These are phyloP conservation scores for Halisarca cf. caerulea DNA, from an alignment of 37 sponge, comb jelly and placozoan genomes.

Conservation along the genomic window DNA sequence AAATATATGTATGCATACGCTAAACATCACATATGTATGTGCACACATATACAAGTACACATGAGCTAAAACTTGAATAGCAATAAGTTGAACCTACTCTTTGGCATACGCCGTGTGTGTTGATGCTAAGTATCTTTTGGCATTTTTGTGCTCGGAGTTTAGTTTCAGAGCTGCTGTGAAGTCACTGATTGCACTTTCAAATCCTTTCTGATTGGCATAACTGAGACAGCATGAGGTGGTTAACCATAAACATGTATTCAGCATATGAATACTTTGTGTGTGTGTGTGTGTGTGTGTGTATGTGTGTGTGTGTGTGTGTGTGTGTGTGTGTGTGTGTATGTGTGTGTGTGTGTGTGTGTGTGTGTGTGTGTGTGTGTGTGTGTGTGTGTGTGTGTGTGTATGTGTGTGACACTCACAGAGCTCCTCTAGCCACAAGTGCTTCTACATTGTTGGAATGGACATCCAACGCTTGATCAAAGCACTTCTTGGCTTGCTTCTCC, in stretches of 20 bases:
- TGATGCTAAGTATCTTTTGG: constrained; percentile 68
- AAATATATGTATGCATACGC: too few species aligned
- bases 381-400: constrained; percentile 23
- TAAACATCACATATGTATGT: too few species aligned
- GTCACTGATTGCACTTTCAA: constrained; percentile 54
- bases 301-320: constrained; percentile 28
- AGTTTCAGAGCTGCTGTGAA: constrained; percentile 62
- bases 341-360: constrained; percentile 25
- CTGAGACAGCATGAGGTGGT: constrained; percentile 20
- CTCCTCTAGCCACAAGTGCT: constrained; percentile 81
- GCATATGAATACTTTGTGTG: too few species aligned
- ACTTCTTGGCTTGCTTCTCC: constrained; percentile 47
- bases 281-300: constrained; percentile 16
- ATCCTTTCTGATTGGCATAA: constrained; percentile 57
- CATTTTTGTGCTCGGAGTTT: constrained; percentile 66
- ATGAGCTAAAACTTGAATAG: not conserved
- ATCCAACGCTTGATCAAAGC: constrained; percentile 71
- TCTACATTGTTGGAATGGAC: constrained; percentile 78
- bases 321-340: too few species aligned
- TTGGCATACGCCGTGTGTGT: constrained; percentile 66
- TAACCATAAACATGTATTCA: not conserved
- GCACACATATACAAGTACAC: too few species aligned
- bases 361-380: constrained; percentile 27
- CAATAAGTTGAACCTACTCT: constrained; percentile 36
- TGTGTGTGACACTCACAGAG: constrained; percentile 56